Percentiles rank a stretch among this genome's conserved stretches.
phyloP scores from a whole-genome alignment of 2,113 vertebrate genomes.

The Chaenogobius annularis region DNA sequence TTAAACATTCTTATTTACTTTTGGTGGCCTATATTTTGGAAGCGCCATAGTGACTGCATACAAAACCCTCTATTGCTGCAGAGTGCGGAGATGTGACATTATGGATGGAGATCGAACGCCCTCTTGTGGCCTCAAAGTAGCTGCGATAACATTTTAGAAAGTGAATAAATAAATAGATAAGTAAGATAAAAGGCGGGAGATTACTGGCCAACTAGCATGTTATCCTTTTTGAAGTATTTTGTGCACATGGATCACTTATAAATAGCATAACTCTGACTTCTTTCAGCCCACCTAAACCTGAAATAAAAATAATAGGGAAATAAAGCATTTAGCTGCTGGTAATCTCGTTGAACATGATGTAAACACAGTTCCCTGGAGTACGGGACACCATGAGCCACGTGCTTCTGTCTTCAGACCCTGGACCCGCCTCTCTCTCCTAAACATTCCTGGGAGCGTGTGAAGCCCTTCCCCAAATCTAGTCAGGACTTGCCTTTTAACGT shows the following conservation, averaged over 20 bases:
- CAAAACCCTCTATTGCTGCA: neutral
- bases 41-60: neutral
- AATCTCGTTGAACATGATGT: neutral
- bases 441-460: neutral
- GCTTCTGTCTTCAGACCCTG: neutral
- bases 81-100: neutral
- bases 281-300: too few relatives aligned
- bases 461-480: neutral
- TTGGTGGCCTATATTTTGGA: neutral
- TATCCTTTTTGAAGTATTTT: too few relatives aligned
- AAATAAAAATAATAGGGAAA: neutral
- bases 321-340: neutral
- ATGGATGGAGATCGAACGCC: slow-evolving; percentile 4
- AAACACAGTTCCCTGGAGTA: too few relatives aligned
- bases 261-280: neutral
- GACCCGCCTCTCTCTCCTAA: neutral
- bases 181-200: neutral
- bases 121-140: slow-evolving; percentile 28
- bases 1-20: neutral
- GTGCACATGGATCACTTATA: too few relatives aligned
- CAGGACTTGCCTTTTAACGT: neutral
- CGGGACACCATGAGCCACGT: neutral
- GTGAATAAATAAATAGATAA: neutral
- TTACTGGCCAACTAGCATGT: neutral
- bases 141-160: neutral